A percentile compares a stretch with the other conserved stretches of the same genome.
Conservation (phyloP, 2,797 vertebrate genomes). For the Ispidina lecontei region DNA sequence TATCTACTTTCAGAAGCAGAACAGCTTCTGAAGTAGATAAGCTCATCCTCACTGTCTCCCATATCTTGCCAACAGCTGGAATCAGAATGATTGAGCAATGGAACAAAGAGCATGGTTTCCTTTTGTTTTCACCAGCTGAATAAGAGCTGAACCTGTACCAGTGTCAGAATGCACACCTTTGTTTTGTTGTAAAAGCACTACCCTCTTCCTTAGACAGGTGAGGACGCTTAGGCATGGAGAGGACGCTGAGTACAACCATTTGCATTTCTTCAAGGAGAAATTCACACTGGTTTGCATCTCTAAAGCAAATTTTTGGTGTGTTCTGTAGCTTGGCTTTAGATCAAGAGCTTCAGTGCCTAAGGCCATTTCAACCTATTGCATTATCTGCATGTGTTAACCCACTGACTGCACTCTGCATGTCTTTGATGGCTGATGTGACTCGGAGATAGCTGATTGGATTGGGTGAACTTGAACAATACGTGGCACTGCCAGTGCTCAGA, state of each 20-base stretch:
- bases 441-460: background rate
- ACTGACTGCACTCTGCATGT: background rate
- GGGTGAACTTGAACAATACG: background rate
- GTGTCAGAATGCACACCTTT: background rate
- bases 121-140: background rate
- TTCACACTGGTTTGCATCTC: slow-evolving; percentile 19
- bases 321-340: background rate
- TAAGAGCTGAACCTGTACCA: background rate
- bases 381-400: background rate
- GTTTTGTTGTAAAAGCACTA: background rate
- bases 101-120: background rate
- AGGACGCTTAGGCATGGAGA: background rate
- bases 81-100: background rate
- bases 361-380: background rate
- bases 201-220: background rate
- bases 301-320: background rate
- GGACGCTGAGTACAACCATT: background rate
- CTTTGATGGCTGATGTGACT: slow-evolving; percentile 4
- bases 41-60: background rate
- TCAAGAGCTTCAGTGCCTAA: background rate
- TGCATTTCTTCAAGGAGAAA: slow-evolving; percentile 20
- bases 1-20: no score
- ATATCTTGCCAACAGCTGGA: background rate
- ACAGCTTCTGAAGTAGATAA: background rate
- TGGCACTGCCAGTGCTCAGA: background rate